Conservation (phyloP, 2,888 invertebrate species). For the Schrankia costaestrigalis region DNA sequence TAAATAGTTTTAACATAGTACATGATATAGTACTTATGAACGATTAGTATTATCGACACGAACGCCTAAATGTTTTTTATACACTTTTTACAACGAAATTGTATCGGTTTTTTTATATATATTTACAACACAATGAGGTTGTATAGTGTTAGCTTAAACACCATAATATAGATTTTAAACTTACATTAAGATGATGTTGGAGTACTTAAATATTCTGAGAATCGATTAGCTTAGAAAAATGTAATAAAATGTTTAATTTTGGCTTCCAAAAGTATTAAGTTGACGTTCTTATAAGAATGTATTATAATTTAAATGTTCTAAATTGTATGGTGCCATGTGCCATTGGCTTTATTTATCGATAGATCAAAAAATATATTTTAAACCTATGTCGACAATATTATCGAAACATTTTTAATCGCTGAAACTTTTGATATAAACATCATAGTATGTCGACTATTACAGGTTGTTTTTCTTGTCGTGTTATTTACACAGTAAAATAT, state of each 20-base stretch:
- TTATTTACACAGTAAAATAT: conserved; percentile 12
- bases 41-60: conserved; percentile 54
- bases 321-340: no score
- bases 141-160: no score
- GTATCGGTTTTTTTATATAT: no score
- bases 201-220: conserved; percentile 35
- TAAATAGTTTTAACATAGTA: conserved; percentile 15
- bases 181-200: conserved; percentile 19
- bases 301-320: conserved; percentile 15
- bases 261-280: conserved; percentile 44
- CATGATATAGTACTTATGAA: conserved; percentile 51
- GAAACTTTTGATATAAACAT: neutral
- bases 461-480: conserved; percentile 1
- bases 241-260: conserved; percentile 26
- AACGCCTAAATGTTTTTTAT: conserved; percentile 58
- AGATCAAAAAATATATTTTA: no score
- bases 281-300: conserved; percentile 50
- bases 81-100: no score
- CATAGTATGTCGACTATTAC: neutral
- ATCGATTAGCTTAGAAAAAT: conserved; percentile 21
- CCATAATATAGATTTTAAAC: no score
- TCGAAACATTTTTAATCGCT: no score
- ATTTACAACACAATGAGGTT: conserved; percentile 63
- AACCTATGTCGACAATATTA: no score
- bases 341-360: no score